Evolutionary conservation across 2,113 vertebrate genomes (phyloP).

Genomic region (Gallinago undulata): DNA sequence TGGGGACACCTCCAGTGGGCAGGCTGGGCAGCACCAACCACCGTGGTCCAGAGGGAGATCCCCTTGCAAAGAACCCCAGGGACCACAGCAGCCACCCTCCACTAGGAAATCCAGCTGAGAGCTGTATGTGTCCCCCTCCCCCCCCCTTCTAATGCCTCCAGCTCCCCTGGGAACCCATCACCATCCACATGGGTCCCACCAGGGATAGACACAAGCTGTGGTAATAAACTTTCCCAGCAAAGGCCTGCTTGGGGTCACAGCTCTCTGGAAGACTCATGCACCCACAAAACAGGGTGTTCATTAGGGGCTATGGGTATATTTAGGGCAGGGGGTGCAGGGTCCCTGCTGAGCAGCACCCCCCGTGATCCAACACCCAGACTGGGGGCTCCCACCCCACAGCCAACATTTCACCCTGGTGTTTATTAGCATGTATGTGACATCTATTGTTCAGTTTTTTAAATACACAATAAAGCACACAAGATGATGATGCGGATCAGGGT

Average conservation of each 20-base stretch:
- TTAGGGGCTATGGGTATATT: not conserved
- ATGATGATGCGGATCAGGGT: not conserved
- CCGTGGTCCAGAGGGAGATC: rapidly evolving
- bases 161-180: not conserved
- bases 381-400: not conserved
- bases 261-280: not conserved
- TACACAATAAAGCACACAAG: not conserved
- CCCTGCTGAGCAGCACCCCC: not conserved
- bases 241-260: not conserved
- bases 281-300: not conserved
- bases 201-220: not conserved
- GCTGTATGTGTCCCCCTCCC: not conserved
- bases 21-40: not conserved
- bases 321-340: not conserved
- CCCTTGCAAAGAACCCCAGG: too few relatives aligned
- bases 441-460: not conserved
- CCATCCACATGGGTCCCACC: rapidly evolving
- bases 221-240: not conserved
- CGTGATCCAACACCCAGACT: not conserved
- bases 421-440: not conserved
- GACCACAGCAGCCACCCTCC: not conserved
- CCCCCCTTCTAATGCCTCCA: too few relatives aligned
- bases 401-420: not conserved
- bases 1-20: rapidly evolving
- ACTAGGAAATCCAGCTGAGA: not conserved